Evolutionary conservation across 2,888 invertebrate genomes (phyloP), one percentile per base, ranked within the genome.

Genomic region (Synanthedon tipuliformis): DNA sequence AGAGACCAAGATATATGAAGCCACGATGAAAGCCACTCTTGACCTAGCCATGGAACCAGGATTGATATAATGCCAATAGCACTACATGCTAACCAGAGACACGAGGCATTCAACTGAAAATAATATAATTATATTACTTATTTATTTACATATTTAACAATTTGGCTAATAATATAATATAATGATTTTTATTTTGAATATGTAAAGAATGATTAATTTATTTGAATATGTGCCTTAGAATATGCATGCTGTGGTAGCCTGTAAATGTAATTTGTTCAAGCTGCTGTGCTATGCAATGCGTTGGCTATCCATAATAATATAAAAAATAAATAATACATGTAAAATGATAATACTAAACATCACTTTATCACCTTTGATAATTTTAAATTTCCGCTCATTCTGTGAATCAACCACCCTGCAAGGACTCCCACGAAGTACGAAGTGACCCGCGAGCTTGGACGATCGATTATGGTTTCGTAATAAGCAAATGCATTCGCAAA

Each of bases 341-440:
- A n/a, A n/a, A n/a, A n/a, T n/a, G n/a, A n/a, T n/a, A n/a, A n/a
- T n/a, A n/a, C n/a, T n/a, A n/a, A n/a, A n/a, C n/a, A n/a, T n/a
- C n/a, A n/a, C n/a, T n/a, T n/a, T 11, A 45, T 45, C 13, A 81
- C 88, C 76, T 73, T 82, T 1, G 81, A 75, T 10, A 86, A 64
- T 2, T 66, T 66, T 23, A 84, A 60, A 48, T 69, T 68, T 1
- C 83, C 92, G 59, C 92, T 90, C 54, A 90, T 89, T 69, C 89
- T 90, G 63, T 92, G 92, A 34, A 93, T 79, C 51, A 92, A 83
- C 89, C 93, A 94, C 7, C 94, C 94, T 1, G 91, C 89, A 51
- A 91, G 87, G 81, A 94, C 91, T 13, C 94, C 94, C 51, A 92
- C 85, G 49, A 93, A 80, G 75, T 94, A 94, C 0, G 94, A 93